Evolutionary conservation across 2,113 vertebrate species (phyloP).

Genomic region (Xyrauchen texanus): DNA sequence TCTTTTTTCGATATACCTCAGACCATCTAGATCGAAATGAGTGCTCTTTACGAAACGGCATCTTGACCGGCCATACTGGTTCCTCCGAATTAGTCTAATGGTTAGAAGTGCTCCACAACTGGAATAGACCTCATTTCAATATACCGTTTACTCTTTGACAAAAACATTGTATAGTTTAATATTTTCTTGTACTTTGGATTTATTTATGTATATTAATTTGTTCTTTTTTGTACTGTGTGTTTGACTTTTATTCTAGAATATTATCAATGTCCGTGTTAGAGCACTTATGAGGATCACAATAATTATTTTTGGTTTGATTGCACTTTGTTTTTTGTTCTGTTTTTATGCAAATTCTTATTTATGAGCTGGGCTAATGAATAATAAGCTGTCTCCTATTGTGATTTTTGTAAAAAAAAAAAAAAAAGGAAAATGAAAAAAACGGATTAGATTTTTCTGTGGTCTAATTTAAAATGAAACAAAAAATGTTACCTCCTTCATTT

Average conservation of each 20-base stretch:
- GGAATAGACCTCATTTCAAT: constrained; percentile 98
- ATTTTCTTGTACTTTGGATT: constrained; percentile 96
- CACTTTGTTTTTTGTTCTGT: constrained; percentile 75
- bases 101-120: constrained; percentile 82
- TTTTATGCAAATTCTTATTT: constrained; percentile 86
- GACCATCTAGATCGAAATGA: constrained; percentile 65
- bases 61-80: constrained; percentile 8
- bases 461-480: constrained; percentile 65
- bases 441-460: constrained; percentile 60
- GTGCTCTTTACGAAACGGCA: constrained; percentile 35
- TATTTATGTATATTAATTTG: constrained; percentile 87
- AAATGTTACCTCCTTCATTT: constrained; percentile 71
- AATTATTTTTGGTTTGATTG: constrained; percentile 88
- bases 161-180: constrained; percentile 96
- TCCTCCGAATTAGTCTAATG: constrained; percentile 2
- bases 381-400: constrained; percentile 92
- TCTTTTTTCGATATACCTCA: constrained; percentile 78
- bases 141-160: constrained; percentile 99
- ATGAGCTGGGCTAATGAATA: constrained; percentile 86
- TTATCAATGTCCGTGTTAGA: constrained; percentile 93
- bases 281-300: constrained; percentile 88
- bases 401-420: constrained; percentile 68
- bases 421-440: constrained; percentile 32
- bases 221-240: constrained; percentile 89
- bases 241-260: constrained; percentile 85